Base-by-base conservation (phyloP, 2,888 invertebrate genomes). In the Phortica magna region DNA sequence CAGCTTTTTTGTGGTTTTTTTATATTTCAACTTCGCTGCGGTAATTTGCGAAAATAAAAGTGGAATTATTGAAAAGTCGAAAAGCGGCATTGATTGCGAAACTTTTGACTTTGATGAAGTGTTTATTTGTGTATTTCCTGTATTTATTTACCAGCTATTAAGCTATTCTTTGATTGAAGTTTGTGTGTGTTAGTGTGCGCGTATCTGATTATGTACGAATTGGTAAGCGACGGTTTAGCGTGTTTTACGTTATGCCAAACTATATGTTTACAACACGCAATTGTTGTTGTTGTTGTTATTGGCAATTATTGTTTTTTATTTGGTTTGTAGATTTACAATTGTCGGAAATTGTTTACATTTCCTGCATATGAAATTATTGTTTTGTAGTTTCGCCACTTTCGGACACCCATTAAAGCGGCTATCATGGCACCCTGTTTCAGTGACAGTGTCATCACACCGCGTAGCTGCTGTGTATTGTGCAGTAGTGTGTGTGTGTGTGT, bases 71-170 rank as follows among this genome's bases (percentile, higher is more conserved):
- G 76, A 71, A 55, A 48, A 48, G 10, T 31, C 67, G 22, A 57
- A 78, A 78, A 78, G 80, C 78, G 78, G 78, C 78, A 64, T 70
- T 73, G 70, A 76, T 65, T 73, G 42, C 59, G 31, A 82, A 82
- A 83, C 80, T 82, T 77, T 84, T 83, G 86, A 83, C 84, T 77
- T 85, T 84, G 84, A 84, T 82, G 68, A 81, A 87, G 82, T 83
- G 82, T 82, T 80, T 79, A 77, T 70, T 75, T 59, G 77, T 73
- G 78, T 81, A 79, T 81, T 87, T 83, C 84, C 83, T 83, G 80
- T 74, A 77, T 77, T 75, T 76, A 75, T 61, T 71, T 73, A 12
- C 78, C 78, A 78, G 80, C 82, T 80, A 77, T 74, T 77, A 79
- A 76, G 71, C 74, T 78, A 76, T 48, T 48, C 48, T 48, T 48